Base-by-base conservation (phyloP, 2,113 vertebrate species). In the Carollia perspicillata region DNA sequence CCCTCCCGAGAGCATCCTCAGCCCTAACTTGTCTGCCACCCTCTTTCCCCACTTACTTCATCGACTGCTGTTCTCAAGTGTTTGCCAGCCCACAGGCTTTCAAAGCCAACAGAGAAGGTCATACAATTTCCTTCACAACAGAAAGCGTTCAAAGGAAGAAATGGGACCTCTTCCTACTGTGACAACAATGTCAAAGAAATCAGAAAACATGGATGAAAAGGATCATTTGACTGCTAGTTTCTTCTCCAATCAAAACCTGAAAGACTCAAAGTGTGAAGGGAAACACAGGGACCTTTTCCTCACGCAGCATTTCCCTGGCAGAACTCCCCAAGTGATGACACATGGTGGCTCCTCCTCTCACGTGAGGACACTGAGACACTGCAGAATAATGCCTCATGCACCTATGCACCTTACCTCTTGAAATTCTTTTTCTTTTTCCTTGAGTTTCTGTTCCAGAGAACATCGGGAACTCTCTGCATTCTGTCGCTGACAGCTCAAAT, bases 401-500 rank as follows among this genome's bases (percentile, higher is more conserved):
- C 11, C 53, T 18, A 0, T 84, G 40, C 17, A 28, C 23, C 47
- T 14, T 49, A 99, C 99, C 99, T 99, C 99, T 80, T 99, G 99
- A 93, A 98, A 98, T 75, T 99, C 99, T 96, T 98, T 99, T 90
- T 99, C 99, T 86, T 98, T 99, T 87, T 99, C 98, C 92, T 99
- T 99, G 78, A 99, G 97, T 97, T 99, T 99, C 97, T 99, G 99
- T 96, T 99, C 99, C 97, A 99, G 97, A 53, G 98, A 98, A 74
- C 96, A 96, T 75, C 96, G 98, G 97, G 98, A 94, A 33, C 98
- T 99, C 90, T 99, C 99, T 79, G 99, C 98, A 58, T 99, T 99
- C 98, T 99, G 99, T 84, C 99, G 98, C 96, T 99, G 99, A 96
- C 99, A 99, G 80, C 95, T 99, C 98, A 99, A 98, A 97, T 99